Base-by-base conservation (phyloP, 2,797 vertebrate species). In the Smutsia gigantea region DNA sequence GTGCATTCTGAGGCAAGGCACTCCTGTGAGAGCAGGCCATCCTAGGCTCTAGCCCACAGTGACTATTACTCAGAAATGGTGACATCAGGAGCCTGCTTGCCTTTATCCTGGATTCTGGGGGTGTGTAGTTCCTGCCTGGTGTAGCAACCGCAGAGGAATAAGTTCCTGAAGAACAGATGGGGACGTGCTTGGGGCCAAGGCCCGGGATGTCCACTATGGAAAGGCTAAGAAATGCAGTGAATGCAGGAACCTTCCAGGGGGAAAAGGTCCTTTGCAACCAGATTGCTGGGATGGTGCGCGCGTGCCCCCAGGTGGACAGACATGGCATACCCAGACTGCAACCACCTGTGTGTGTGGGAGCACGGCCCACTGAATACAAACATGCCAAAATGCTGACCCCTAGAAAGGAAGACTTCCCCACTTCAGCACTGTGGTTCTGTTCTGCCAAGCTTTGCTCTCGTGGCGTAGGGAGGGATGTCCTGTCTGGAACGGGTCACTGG, bases 221-320 rank as follows among this genome's bases (percentile, higher is more conserved):
- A 81, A 68, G 0, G 2, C n/a, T 27, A 23, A 90, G 55, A 29
- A 57, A 55, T 0, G 3, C 13, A 31, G 42, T 46, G 42, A 6
- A 5, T 31, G 0, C 6, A 5, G 59, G 29, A 49, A 29, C 31
- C 25, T n/a, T 53, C 4, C 23, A 21, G 10, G 7, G 27, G 39
- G 21, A 5, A 3, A 14, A n/a, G 12, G 25, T 27, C 7, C 59
- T 19, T 14, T 3, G 1, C 61, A 46, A 53, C 34, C 53, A 13
- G 53, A 39, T 12, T 0, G 61, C 10, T 31, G 57, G 18, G 72
- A 39, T 13, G 59, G 72, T 23, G 61, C 39, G 5, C 23, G 75
- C 25, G 92, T 51, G 63, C 97, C 97, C 77, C 63, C 96, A 11
- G 0, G 94, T 78, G 97, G 97, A 49, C 49, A 82, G 12, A 87